These are phyloP conservation scores for Sialis fuliginosa DNA, from an alignment of 2,888 invertebrate genomes.

Conservation along the genomic window DNA sequence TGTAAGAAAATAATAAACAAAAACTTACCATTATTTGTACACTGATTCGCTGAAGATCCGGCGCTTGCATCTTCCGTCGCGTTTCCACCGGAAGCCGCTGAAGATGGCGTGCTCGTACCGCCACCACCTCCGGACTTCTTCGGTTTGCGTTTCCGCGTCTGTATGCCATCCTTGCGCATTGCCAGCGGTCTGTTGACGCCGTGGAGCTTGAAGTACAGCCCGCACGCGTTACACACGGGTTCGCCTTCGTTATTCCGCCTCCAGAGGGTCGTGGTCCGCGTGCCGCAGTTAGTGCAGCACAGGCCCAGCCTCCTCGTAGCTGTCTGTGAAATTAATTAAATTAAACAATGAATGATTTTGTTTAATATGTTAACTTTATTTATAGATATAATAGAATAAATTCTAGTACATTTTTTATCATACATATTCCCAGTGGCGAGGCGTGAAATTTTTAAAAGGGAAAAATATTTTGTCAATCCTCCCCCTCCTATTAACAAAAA, in stretches of 20 bases:
- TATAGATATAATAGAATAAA: background rate
- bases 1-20: background rate
- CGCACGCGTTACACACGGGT: conserved; percentile 97
- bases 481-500: too few relatives aligned
- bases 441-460: too few relatives aligned
- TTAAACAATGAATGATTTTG: background rate
- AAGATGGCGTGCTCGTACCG: conserved; percentile 22
- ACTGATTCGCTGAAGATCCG: background rate
- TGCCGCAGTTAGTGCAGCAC: conserved; percentile 92
- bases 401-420: too few relatives aligned
- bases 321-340: conserved; percentile 36
- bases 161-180: conserved; percentile 93
- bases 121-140: conserved; percentile 50
- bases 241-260: conserved; percentile 94
- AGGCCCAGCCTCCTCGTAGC: conserved; percentile 77
- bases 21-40: background rate
- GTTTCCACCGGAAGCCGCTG: conserved; percentile 11
- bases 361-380: background rate
- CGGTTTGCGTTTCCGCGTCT: conserved; percentile 87
- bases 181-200: conserved; percentile 82
- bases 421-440: too few relatives aligned
- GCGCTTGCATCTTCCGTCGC: too few relatives aligned
- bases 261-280: conserved; percentile 96
- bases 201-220: conserved; percentile 90
- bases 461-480: too few relatives aligned